These are phyloP conservation scores for Drosophila dunni DNA, from an alignment of 1,140 invertebrate species.

Conservation along the genomic window DNA sequence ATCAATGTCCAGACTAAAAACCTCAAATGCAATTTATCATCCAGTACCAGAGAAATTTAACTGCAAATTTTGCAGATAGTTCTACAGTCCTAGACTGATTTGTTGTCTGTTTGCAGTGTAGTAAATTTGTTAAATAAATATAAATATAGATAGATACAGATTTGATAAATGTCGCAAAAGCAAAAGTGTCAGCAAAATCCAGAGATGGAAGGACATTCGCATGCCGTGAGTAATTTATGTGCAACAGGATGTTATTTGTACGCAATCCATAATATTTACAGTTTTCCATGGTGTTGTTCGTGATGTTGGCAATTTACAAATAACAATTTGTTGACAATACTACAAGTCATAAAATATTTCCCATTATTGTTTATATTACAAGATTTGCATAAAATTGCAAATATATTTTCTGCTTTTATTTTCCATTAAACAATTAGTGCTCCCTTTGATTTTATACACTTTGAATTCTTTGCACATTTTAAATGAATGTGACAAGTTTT, in stretches of 20 bases:
- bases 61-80: constrained; percentile 15
- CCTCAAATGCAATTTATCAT: constrained; percentile 62
- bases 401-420: neutral
- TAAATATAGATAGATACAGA: constrained; percentile 25
- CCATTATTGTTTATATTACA: neutral
- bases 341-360: constrained; percentile 16
- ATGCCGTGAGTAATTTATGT: neutral
- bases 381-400: neutral
- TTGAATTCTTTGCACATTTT: neutral
- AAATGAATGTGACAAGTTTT: neutral
- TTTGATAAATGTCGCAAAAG: constrained; percentile 23
- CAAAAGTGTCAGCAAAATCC: constrained; percentile 11
- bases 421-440: neutral
- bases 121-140: constrained; percentile 63
- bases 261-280: constrained; percentile 59
- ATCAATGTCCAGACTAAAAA: constrained; percentile 62
- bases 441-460: neutral
- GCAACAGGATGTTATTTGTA: constrained; percentile 40
- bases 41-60: constrained; percentile 38
- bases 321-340: constrained; percentile 24
- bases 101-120: neutral
- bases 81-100: neutral
- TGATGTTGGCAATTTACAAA: constrained; percentile 50
- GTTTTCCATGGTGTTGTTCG: constrained; percentile 30
- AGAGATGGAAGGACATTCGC: neutral